These are phyloP conservation scores for Caenorhabditis zanzibari DNA, from an alignment of 2,888 invertebrate species.

Conservation along the genomic window DNA sequence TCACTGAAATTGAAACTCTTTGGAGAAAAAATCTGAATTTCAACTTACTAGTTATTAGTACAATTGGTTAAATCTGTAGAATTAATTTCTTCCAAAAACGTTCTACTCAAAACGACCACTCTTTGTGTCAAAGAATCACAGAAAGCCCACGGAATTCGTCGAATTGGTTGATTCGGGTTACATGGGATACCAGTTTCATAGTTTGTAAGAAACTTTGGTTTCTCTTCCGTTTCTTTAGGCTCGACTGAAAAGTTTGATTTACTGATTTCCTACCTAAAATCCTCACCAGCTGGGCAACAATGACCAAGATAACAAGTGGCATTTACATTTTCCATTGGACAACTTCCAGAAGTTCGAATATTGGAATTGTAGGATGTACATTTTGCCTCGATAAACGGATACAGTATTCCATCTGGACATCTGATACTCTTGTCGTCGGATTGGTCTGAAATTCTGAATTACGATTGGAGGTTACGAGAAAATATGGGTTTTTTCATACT, in stretches of 20 bases:
- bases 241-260: not conserved
- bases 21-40: too few relatives aligned
- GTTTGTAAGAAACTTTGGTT: too few relatives aligned
- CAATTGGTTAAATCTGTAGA: too few relatives aligned
- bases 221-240: too few relatives aligned
- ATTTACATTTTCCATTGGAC: not conserved
- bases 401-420: slow-evolving; percentile 6
- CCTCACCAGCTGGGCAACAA: not conserved
- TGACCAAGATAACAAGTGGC: slow-evolving; percentile 23
- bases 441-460: slow-evolving; percentile 2
- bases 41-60: too few relatives aligned
- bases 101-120: too few relatives aligned
- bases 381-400: slow-evolving; percentile 23
- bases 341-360: slow-evolving; percentile 1
- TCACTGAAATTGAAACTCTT: too few relatives aligned
- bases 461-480: not conserved
- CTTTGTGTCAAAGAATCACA: too few relatives aligned
- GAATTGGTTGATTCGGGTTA: slow-evolving; percentile 1
- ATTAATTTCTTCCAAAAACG: too few relatives aligned
- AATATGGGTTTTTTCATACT: slow-evolving; percentile 8
- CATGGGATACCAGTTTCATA: slow-evolving; percentile 25
- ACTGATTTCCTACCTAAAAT: not conserved
- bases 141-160: too few relatives aligned
- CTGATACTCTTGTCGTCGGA: slow-evolving; percentile 1
- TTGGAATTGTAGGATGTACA: slow-evolving; percentile 5